Conservation (phyloP, 2,888 invertebrate genomes). For the Epistrophella euchroma region DNA sequence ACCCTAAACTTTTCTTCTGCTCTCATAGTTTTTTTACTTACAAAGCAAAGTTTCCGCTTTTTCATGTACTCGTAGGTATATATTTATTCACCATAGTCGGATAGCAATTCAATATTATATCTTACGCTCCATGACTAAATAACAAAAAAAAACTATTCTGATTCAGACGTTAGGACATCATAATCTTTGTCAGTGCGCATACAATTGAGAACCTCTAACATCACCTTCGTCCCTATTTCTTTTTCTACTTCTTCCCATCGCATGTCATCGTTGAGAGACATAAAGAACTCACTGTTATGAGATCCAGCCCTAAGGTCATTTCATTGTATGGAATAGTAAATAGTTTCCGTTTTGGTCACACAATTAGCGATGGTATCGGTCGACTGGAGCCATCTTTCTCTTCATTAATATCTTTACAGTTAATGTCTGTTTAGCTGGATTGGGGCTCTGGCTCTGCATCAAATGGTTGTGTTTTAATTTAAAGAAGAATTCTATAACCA, state of each 20-base stretch:
- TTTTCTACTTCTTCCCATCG: conserved; percentile 14
- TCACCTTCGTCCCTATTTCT: conserved; percentile 19
- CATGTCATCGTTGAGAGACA: conserved; percentile 64
- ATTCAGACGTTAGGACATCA: conserved; percentile 63
- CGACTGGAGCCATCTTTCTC: conserved; percentile 66
- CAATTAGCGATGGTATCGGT: conserved; percentile 53
- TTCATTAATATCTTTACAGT: conserved; percentile 2
- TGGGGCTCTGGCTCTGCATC: background rate
- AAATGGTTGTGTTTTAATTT: too few species aligned
- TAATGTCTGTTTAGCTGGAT: background rate
- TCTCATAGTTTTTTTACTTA: background rate
- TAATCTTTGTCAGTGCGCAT: conserved; percentile 20
- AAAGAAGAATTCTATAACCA: too few species aligned
- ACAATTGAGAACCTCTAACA: conserved; percentile 33
- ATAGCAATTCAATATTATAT: background rate
- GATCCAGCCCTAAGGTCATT: conserved; percentile 56
- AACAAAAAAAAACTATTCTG: conserved; percentile 53
- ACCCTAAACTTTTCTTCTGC: background rate
- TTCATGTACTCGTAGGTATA: background rate
- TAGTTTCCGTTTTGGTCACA: conserved; percentile 63
- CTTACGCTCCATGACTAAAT: conserved; percentile 1
- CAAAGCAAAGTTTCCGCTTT: background rate
- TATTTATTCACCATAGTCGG: background rate
- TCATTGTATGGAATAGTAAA: conserved; percentile 58
- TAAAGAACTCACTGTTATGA: conserved; percentile 56